Evolutionary conservation across 35 echinoderm and acorn worm species (phyloP).

Genomic region (Apostichopus californicus): DNA sequence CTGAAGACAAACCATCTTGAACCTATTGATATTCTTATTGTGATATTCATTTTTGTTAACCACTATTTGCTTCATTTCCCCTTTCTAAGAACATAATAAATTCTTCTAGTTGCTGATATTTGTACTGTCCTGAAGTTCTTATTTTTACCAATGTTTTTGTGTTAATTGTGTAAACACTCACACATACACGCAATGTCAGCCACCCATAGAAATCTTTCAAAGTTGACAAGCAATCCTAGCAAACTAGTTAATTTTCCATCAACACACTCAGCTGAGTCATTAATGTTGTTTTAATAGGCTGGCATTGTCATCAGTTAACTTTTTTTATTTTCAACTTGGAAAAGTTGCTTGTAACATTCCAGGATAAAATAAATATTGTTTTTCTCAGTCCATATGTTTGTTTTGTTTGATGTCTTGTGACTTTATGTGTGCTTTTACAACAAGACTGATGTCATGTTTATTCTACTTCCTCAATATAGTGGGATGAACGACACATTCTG

Average conservation of each 20-base stretch:
- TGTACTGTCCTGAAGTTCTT: too few species aligned
- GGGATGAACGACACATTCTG: slow-evolving; percentile 69
- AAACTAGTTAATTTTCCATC: not conserved
- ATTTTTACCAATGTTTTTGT: not conserved
- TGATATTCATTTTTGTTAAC: too few species aligned
- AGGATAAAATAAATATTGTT: not conserved
- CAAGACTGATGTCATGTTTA: not conserved
- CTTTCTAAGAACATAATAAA: too few species aligned
- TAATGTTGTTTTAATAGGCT: too few species aligned
- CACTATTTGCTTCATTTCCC: too few species aligned
- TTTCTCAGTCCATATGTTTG: not conserved
- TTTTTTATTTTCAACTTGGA: not conserved
- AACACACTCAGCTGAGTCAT: not conserved
- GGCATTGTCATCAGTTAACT: too few species aligned
- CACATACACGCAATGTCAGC: not conserved
- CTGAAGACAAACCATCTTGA: too few species aligned
- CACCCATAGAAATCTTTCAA: not conserved
- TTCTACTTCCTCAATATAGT: slow-evolving; percentile 33
- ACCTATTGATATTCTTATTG: too few species aligned
- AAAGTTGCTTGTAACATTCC: not conserved
- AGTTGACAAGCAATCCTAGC: not conserved
- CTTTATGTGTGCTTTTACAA: not conserved
- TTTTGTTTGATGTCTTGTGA: not conserved
- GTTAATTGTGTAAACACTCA: too few species aligned
- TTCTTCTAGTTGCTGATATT: too few species aligned